Percentiles rank a stretch among this genome's conserved stretches.
Conservation (phyloP, 2,888 invertebrate species). For the Hyppa rectilinea region DNA sequence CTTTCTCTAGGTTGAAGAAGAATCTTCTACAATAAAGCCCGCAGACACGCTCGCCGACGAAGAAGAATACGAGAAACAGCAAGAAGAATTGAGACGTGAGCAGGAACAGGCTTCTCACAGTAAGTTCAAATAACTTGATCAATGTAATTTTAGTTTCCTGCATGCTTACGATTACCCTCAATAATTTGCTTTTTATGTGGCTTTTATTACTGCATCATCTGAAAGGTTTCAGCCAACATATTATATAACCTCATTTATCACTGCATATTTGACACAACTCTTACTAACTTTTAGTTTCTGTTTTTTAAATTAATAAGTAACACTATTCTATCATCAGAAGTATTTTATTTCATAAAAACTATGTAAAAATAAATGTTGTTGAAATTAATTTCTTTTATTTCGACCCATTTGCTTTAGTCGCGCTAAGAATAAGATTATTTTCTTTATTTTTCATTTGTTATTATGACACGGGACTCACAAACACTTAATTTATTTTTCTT, state of each 20-base stretch:
- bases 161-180: constrained; percentile 32
- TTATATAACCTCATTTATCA: constrained; percentile 14
- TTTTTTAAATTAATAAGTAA: constrained; percentile 29
- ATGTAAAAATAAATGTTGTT: constrained; percentile 73
- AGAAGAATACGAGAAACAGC: constrained; percentile 85
- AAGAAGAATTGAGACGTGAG: constrained; percentile 81
- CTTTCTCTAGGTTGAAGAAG: constrained; percentile 80
- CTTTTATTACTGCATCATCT: constrained; percentile 22
- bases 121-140: constrained; percentile 79
- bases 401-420: constrained; percentile 65
- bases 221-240: constrained; percentile 6
- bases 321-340: constrained; percentile 33
- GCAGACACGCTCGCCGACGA: constrained; percentile 85
- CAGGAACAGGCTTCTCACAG: constrained; percentile 82
- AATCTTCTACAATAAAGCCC: constrained; percentile 77
- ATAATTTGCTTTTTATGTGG: constrained; percentile 34
- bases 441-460: constrained; percentile 5
- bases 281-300: constrained; percentile 6
- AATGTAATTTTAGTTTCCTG: constrained; percentile 15
- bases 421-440: constrained; percentile 46
- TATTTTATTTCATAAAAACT: constrained; percentile 45
- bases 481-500: constrained; percentile 32
- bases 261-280: constrained; percentile 3
- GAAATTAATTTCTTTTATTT: constrained; percentile 77
- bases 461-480: constrained; percentile 29